Base-by-base conservation (phyloP, 2,888 invertebrate species). In the Drosophila pseudotakahashii region DNA sequence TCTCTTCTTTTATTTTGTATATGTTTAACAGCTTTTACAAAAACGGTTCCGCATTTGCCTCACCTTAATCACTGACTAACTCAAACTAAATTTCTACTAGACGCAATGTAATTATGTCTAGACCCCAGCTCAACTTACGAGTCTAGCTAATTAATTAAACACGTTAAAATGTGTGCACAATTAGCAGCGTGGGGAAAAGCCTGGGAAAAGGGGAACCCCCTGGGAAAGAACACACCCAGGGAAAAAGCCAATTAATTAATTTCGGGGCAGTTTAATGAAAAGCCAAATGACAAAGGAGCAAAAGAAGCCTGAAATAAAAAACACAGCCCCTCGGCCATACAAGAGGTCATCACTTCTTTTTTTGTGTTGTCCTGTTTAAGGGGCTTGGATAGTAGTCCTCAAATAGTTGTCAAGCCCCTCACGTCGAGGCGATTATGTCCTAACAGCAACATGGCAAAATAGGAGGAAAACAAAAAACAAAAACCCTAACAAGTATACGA, bases 201-300 rank as follows among this genome's bases (percentile, higher is more conserved):
- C 19, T 19, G 19, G 19, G 19, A 19, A 77, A 34, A 26, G 32
- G 19, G n/a, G 39, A 37, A 39, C n/a, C 47, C 41, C 26, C 48
- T 59, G 64, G 67, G 53, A 16, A 26, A 6, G 4, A 39, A 50
- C 71, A 62, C 70, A 54, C 72, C 76, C 71, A 68, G 50, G 52
- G 54, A 70, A 61, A 68, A 63, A 61, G 34, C 45, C 34, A 75
- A 77, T 73, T 78, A 81, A 82, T 81, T 82, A 78, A 78, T 73
- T 83, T 76, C 55, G 45, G 52, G 73, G 50, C 73, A 62, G 71
- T 73, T 83, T 83, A 83, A 81, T 83, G 78, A 79, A 81, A 81
- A 81, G 76, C 78, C 73, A 77, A 79, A 71, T 73, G 75, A 68
- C 67, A 76, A 81, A 79, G 68, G 68, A 71, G 66, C 30, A 66